These are phyloP conservation scores for Rhopalosiphum nymphaeae DNA, from an alignment of 2,888 invertebrate genomes.

Conservation along the genomic window DNA sequence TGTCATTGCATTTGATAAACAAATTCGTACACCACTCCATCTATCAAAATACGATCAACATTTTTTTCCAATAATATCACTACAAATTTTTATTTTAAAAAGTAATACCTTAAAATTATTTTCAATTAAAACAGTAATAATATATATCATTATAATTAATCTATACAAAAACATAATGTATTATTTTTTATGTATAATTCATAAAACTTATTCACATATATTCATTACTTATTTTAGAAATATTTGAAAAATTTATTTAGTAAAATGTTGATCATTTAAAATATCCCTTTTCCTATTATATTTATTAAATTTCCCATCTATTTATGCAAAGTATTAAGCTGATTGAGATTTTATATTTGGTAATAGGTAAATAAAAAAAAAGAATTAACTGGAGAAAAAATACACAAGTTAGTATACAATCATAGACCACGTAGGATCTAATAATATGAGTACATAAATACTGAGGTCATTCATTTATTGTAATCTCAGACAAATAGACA, in stretches of 20 bases:
- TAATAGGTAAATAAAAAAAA: background rate
- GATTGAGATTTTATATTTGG: background rate
- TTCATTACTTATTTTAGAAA: background rate
- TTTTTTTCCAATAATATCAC: background rate
- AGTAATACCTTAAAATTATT: background rate
- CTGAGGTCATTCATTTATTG: background rate
- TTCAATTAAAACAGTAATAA: background rate
- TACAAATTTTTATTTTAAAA: background rate
- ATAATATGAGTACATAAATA: background rate
- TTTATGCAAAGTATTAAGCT: background rate
- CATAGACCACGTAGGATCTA: background rate
- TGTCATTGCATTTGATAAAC: background rate
- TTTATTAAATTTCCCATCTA: background rate
- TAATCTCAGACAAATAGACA: background rate
- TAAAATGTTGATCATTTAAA: background rate
- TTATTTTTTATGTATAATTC: background rate
- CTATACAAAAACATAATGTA: background rate
- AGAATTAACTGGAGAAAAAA: background rate
- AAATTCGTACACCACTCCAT: background rate
- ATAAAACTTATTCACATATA: background rate
- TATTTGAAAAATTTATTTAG: background rate
- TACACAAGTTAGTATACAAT: background rate
- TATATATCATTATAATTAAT: background rate
- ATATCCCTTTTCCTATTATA: background rate
- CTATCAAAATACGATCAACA: background rate